A percentile compares a stretch with the other conserved stretches of the same genome.
Conservation (phyloP, 2,888 invertebrate species). For the Apodemia duryi region DNA sequence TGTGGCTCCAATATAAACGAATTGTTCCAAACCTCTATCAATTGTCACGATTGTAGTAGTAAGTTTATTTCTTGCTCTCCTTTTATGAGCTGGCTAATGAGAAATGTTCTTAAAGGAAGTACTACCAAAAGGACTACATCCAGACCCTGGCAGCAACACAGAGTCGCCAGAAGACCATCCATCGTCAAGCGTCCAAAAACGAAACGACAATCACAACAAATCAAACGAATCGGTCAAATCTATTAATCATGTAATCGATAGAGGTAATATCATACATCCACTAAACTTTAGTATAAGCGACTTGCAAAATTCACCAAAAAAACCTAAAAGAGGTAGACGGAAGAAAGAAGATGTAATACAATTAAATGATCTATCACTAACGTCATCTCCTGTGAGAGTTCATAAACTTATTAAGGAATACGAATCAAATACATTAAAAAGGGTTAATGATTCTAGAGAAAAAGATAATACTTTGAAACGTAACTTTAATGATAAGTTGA, state of each 20-base stretch:
- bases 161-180: conserved; percentile 82
- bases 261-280: conserved; percentile 68
- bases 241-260: conserved; percentile 54
- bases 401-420: conserved; percentile 52
- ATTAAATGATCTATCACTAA: conserved; percentile 63
- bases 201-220: conserved; percentile 51
- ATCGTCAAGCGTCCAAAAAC: conserved; percentile 58
- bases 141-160: conserved; percentile 83
- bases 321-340: conserved; percentile 52
- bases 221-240: conserved; percentile 63
- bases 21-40: not conserved
- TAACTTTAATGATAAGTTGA: conserved; percentile 81
- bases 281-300: conserved; percentile 73
- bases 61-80: no score
- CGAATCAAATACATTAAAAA: conserved; percentile 72
- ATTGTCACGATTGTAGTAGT: no score
- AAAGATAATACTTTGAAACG: conserved; percentile 80
- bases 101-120: conserved; percentile 57
- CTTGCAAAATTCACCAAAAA: conserved; percentile 63
- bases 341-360: conserved; percentile 56
- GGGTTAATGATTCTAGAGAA: conserved; percentile 83
- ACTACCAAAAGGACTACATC: conserved; percentile 63
- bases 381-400: conserved; percentile 59
- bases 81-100: no score
- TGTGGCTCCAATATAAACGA: conserved; percentile 9